Evolutionary conservation across 2,113 vertebrate species (phyloP).

Genomic region (Clarias magur): DNA sequence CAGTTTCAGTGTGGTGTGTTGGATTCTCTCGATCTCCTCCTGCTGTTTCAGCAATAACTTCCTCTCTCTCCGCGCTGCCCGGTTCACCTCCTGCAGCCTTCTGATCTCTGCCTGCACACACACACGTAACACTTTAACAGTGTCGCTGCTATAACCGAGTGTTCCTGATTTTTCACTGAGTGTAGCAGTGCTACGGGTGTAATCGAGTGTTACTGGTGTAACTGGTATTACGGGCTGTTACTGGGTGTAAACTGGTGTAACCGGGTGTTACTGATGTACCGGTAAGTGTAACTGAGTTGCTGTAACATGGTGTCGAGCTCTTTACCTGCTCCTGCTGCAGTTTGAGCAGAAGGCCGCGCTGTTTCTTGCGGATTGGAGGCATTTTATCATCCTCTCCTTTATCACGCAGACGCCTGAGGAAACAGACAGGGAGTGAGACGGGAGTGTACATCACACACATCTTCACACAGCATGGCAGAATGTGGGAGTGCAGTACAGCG

Average conservation of each 20-base stretch:
- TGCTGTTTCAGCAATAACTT: constrained; percentile 94
- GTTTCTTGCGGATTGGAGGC: constrained; percentile 93
- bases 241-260: no score
- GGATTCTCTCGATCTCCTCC: constrained; percentile 92
- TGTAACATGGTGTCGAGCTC: background rate
- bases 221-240: background rate
- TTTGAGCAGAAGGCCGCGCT: constrained; percentile 88
- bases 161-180: background rate
- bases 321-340: constrained; percentile 95
- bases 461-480: background rate
- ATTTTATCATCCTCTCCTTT: constrained; percentile 99
- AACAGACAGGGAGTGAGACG: background rate
- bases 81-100: constrained; percentile 93
- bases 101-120: constrained; percentile 90
- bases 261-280: background rate
- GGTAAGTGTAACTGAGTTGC: background rate
- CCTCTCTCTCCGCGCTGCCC: constrained; percentile 92
- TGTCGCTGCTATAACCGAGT: background rate
- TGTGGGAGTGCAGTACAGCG: background rate
- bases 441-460: background rate
- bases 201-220: background rate
- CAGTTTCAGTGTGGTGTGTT: constrained; percentile 86
- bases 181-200: background rate
- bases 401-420: constrained; percentile 83
- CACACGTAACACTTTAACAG: background rate